These are phyloP conservation scores for Amphiprion percula DNA, from an alignment of 2,113 vertebrate genomes.

Conservation along the genomic window DNA sequence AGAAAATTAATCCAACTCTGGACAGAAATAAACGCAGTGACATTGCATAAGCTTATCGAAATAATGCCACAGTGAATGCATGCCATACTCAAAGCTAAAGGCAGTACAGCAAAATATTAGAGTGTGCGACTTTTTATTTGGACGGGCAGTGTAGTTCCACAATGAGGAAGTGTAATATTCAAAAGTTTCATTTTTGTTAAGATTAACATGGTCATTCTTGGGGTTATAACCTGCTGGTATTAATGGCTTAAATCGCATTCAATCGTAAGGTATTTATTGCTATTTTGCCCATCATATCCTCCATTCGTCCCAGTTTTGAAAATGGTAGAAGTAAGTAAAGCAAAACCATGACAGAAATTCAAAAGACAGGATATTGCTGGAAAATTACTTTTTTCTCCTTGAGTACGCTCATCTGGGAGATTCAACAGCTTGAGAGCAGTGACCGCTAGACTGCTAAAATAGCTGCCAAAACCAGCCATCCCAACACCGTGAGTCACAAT, in stretches of 20 bases:
- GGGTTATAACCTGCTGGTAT: background rate
- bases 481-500: conserved; percentile 15
- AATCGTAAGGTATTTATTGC: background rate
- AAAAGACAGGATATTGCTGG: conserved; percentile 22
- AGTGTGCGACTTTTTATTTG: too few species aligned
- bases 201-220: background rate
- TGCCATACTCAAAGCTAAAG: too few species aligned
- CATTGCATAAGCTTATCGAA: too few species aligned
- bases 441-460: conserved; percentile 48
- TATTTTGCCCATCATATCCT: conserved; percentile 2
- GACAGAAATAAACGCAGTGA: too few species aligned
- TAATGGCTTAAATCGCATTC: conserved; percentile 21
- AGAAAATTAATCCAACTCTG: too few species aligned
- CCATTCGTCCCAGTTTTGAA: conserved; percentile 4
- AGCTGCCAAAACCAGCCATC: conserved; percentile 21
- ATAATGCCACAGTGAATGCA: too few species aligned
- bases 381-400: conserved; percentile 68
- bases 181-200: background rate
- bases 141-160: background rate
- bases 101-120: too few species aligned
- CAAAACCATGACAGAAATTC: conserved; percentile 28
- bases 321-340: conserved; percentile 1
- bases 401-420: conserved; percentile 19
- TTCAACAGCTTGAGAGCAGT: conserved; percentile 31
- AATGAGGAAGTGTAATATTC: too few species aligned